Conservation (phyloP, 2,797 vertebrate species). For the Sebastes oblongus region DNA sequence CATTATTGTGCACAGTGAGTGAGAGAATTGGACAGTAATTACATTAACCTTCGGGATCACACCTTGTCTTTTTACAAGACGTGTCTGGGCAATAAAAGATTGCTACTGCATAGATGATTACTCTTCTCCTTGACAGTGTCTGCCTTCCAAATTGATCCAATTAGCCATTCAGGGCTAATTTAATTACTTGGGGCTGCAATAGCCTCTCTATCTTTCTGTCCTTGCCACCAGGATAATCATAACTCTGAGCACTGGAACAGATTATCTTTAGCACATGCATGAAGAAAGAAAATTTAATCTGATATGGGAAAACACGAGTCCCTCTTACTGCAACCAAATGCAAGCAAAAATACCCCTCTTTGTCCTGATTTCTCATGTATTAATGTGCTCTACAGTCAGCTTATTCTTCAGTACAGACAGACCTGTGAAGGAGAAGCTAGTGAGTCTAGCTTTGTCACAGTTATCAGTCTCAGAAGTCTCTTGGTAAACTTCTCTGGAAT, state of each 20-base stretch:
- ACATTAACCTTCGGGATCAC: conserved; percentile 82
- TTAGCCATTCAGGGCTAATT: conserved; percentile 83
- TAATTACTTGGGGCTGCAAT: conserved; percentile 76
- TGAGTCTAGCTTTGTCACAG: conserved; percentile 49
- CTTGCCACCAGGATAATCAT: conserved; percentile 76
- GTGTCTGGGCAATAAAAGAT: conserved; percentile 78
- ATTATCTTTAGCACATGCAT: conserved; percentile 73
- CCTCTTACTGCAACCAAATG: conserved; percentile 11
- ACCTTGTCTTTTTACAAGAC: conserved; percentile 82
- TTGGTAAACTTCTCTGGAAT: conserved; percentile 55
- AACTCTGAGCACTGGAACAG: conserved; percentile 66
- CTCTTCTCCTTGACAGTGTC: conserved; percentile 83
- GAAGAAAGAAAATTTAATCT: conserved; percentile 68
- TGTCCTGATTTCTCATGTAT: conserved; percentile 27
- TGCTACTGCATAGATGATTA: conserved; percentile 81
- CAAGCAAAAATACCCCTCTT: conserved; percentile 19
- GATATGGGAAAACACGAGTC: conserved; percentile 59
- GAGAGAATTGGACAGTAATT: conserved; percentile 82
- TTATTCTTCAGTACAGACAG: conserved; percentile 24
- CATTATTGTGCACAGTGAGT: conserved; percentile 76
- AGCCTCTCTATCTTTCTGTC: conserved; percentile 76
- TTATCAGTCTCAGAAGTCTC: conserved; percentile 50
- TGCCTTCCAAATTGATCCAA: conserved; percentile 84
- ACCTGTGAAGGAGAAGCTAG: conserved; percentile 20
- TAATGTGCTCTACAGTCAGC: conserved; percentile 1